These are phyloP conservation scores for Sesia apiformis DNA, from an alignment of 2,888 invertebrate genomes.

Conservation along the genomic window DNA sequence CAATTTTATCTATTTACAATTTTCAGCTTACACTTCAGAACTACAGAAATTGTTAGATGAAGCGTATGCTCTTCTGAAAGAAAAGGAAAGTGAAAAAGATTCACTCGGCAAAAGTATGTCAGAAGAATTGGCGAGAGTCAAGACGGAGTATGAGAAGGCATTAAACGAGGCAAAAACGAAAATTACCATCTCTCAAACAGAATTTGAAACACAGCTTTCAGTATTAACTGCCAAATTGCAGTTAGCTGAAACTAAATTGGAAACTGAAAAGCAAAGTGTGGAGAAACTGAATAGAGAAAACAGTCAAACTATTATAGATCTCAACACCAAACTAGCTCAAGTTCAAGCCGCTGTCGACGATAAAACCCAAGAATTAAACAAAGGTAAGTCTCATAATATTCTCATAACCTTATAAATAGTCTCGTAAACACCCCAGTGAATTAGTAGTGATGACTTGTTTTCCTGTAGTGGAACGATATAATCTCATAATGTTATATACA, in stretches of 20 bases:
- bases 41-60: slow-evolving; percentile 67
- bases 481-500: too few species aligned
- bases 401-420: background rate
- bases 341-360: slow-evolving; percentile 67
- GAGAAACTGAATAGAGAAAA: slow-evolving; percentile 65
- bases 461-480: too few species aligned
- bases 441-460: too few species aligned
- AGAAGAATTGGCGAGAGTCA: slow-evolving; percentile 56
- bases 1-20: background rate
- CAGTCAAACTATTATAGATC: slow-evolving; percentile 60
- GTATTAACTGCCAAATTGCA: slow-evolving; percentile 68
- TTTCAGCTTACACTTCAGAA: slow-evolving; percentile 65
- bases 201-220: slow-evolving; percentile 75
- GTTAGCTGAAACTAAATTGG: slow-evolving; percentile 65
- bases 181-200: slow-evolving; percentile 77
- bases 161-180: slow-evolving; percentile 75
- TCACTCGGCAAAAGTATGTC: slow-evolving; percentile 65
- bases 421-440: too few species aligned
- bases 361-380: slow-evolving; percentile 66
- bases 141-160: slow-evolving; percentile 67
- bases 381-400: slow-evolving; percentile 37
- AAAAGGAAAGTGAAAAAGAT: slow-evolving; percentile 69
- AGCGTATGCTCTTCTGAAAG: slow-evolving; percentile 66
- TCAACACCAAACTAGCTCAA: slow-evolving; percentile 58
- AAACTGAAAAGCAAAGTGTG: slow-evolving; percentile 58